Evolutionary conservation across 92 coral and sea anemone genomes (phyloP), one percentile per base, ranked within the genome.

Genomic region (Ricordea florida): DNA sequence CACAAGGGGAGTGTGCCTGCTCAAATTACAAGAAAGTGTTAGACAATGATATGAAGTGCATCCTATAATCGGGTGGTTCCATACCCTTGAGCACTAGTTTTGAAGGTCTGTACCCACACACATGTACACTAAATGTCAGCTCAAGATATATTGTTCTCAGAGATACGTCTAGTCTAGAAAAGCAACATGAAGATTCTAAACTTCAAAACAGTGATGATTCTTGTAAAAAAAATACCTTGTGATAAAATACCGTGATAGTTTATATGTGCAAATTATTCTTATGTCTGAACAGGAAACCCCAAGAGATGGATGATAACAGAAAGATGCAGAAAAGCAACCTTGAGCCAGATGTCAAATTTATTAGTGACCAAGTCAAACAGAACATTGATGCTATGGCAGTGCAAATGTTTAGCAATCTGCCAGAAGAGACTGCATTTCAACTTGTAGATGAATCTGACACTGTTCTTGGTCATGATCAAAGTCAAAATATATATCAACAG

Each of bases 281-380:
- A 4, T 57, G 27, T 25, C 21, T 18, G 18, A 22, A 3, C 30
- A 90, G 96, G 30, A 90, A 90, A 74, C 52, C 85, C 24, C 89
- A 78, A 59, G 83, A 76, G 32, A 63, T 62, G 52, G 71, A 80
- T 41, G 90, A 79, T 30, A 57, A 53, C 33, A 72, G 92, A 59
- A 90, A 90, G 59, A 40, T 86, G 33, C 52, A 81, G 20, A 90
- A 86, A 48, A 66, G 47, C 14, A 53, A 70, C 38, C 22, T 70
- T 17, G 77, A 55, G 29, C 14, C 62, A 40, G 77, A 42, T 15
- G 77, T 70, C 45, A 52, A 70, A 38, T 70, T 70, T 29, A 66
- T 66, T n/a, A 28, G 55, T 17, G 77, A 36, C 14, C 64, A 70
- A 32, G 56, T 70, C 65, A 70, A 70, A 55, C 77, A 50, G 43